Evolutionary conservation across 2,888 invertebrate species (phyloP).

Genomic region (Dasysyrphus albostriatus): DNA sequence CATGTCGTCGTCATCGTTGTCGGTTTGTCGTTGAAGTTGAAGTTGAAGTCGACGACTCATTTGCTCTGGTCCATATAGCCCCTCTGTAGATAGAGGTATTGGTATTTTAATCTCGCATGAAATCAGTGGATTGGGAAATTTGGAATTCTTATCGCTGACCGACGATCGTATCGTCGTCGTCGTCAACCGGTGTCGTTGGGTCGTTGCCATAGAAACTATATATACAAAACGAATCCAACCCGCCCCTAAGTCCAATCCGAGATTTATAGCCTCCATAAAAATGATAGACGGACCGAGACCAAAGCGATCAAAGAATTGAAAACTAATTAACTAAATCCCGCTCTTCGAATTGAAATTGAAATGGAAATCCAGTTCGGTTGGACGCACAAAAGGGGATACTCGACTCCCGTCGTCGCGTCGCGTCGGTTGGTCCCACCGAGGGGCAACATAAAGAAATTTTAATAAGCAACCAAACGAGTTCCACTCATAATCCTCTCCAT

Average conservation of each 20-base stretch:
- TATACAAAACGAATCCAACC: constrained; percentile 19
- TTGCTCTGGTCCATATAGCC: constrained; percentile 44
- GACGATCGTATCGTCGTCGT: constrained; percentile 62
- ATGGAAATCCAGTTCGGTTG: constrained; percentile 65
- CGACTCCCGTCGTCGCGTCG: not conserved
- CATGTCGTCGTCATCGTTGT: constrained; percentile 41
- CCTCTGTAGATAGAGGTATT: constrained; percentile 10
- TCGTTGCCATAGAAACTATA: constrained; percentile 8
- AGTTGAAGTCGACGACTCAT: constrained; percentile 24
- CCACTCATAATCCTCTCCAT: constrained; percentile 73
- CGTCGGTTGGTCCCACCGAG: not conserved
- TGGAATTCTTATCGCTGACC: constrained; percentile 58
- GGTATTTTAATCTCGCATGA: constrained; percentile 9
- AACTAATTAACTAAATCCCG: constrained; percentile 74
- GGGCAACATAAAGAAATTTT: constrained; percentile 53
- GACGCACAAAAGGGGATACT: constrained; percentile 13
- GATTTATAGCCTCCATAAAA: constrained; percentile 75
- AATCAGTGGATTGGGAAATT: constrained; percentile 27
- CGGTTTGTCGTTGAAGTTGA: constrained; percentile 2
- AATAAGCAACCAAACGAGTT: constrained; percentile 74
- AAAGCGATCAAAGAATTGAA: constrained; percentile 73
- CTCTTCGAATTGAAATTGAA: constrained; percentile 61
- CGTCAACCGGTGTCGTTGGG: constrained; percentile 38
- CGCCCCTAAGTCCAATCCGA: constrained; percentile 64
- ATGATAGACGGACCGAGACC: constrained; percentile 76